Conservation (phyloP, 2,888 invertebrate species). For the Ischnura elegans region DNA sequence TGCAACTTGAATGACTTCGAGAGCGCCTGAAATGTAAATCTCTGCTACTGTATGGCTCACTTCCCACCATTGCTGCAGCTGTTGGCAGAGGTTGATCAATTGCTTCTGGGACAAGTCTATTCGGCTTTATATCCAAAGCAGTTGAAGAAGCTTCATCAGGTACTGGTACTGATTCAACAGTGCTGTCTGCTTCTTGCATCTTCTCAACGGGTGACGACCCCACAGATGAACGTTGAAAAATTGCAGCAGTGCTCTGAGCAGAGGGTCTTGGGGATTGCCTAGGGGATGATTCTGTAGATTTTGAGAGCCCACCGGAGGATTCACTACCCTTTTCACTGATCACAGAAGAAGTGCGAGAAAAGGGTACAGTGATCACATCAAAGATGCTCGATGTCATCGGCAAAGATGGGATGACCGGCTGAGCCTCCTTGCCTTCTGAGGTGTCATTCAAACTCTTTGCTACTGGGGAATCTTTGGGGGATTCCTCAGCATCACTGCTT, state of each 20-base stretch:
- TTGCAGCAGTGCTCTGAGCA: neutral
- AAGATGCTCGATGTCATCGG: neutral
- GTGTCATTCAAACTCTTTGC: neutral
- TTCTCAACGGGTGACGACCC: neutral
- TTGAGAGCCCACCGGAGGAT: neutral
- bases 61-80: constrained; percentile 74
- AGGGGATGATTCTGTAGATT: constrained; percentile 10
- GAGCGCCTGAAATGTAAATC: constrained; percentile 36
- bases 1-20: constrained; percentile 42
- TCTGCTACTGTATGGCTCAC: neutral
- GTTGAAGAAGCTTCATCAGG: constrained; percentile 43
- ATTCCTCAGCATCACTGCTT: neutral
- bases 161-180: constrained; percentile 39
- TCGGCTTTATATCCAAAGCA: constrained; percentile 50
- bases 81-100: constrained; percentile 51
- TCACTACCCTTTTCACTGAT: constrained; percentile 32
- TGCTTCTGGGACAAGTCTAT: constrained; percentile 75
- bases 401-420: neutral
- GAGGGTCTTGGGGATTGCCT: neutral
- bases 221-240: neutral
- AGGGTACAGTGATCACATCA: neutral
- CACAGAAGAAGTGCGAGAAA: neutral
- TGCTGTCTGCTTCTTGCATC: constrained; percentile 58
- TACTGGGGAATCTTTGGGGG: neutral
- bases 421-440: neutral